Percentiles rank a stretch among this genome's conserved stretches.
These are phyloP conservation scores for Asarcornis scutulata DNA, from an alignment of 2,113 vertebrate species.

Conservation along the genomic window DNA sequence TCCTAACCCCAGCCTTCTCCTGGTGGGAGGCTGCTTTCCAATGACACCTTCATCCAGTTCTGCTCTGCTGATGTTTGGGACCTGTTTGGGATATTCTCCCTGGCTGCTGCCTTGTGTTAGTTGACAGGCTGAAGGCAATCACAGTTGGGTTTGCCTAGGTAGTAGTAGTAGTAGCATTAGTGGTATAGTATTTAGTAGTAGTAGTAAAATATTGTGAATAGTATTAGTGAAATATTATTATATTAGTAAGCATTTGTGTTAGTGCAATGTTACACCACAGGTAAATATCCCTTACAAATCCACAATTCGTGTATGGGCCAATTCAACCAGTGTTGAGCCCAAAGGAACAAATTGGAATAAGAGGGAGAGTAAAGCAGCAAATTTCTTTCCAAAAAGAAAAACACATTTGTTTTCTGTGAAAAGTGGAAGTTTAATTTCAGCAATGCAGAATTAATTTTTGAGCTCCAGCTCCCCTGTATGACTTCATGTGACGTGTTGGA, in stretches of 20 bases:
- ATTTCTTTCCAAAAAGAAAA: neutral
- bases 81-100: neutral
- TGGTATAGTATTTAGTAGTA: neutral
- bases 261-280: neutral
- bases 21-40: neutral
- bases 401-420: neutral
- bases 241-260: neutral
- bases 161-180: neutral
- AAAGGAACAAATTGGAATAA: neutral
- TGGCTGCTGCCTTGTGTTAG: neutral
- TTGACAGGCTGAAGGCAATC: neutral
- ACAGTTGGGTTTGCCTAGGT: neutral
- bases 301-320: neutral
- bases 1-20: neutral
- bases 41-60: neutral
- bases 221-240: too few species aligned
- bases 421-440: neutral
- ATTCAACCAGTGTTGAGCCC: neutral
- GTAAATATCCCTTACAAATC: neutral
- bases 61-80: neutral
- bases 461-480: neutral
- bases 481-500: neutral
- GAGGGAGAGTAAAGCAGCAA: neutral
- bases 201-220: too few species aligned
- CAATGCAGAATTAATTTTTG: neutral